Evolutionary conservation across 2,113 vertebrate species (phyloP), one percentile per base, ranked within the genome.

Genomic region (Cynopterus brachyotis): DNA sequence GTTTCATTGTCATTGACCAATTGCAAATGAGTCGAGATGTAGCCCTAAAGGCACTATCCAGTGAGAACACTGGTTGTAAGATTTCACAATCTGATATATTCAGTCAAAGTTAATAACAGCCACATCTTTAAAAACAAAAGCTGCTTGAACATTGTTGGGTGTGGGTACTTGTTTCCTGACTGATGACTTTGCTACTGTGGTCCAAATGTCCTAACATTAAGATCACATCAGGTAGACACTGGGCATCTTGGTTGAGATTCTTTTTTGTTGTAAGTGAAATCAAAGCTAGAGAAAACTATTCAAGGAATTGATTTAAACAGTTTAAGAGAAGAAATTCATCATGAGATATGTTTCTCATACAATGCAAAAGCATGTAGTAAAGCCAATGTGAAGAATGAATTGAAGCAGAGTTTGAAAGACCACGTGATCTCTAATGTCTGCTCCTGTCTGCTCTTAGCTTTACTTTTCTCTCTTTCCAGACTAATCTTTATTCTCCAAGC

Each of bases 241-340:
- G 35, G 67, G 13, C n/a, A 72, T 85, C 60, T 70, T 87, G 37
- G 9, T 59, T 60, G 89, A 91, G 7, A 69, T 53, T 84, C 22
- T 57, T 86, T 86, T 55, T 79, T 57, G 3, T 47, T 81, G 40
- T 2, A 67, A 73, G 22, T 75, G 26, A 69, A 80, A 88, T 5
- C 40, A 75, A 79, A 69, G 32, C 15, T 30, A 67, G 2, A 37
- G 17, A 60, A 45, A 91, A 42, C 9, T 28, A 53, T 30, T 8
- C 32, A 47, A 89, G 3, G 3, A 64, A 59, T 69, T 64, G 60
- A 40, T 15, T 47, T 78, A 42, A 72, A 47, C 5, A 16, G n/a
- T 32, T n/a, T 60, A 53, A 67, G 3, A 57, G 17, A 24, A 86
- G 30, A 0, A 69, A 59, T 37, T 64, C 7, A 7, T 70, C 9